phyloP scores from a whole-genome alignment of 2,797 vertebrate genomes.

The Chromis chromis region DNA sequence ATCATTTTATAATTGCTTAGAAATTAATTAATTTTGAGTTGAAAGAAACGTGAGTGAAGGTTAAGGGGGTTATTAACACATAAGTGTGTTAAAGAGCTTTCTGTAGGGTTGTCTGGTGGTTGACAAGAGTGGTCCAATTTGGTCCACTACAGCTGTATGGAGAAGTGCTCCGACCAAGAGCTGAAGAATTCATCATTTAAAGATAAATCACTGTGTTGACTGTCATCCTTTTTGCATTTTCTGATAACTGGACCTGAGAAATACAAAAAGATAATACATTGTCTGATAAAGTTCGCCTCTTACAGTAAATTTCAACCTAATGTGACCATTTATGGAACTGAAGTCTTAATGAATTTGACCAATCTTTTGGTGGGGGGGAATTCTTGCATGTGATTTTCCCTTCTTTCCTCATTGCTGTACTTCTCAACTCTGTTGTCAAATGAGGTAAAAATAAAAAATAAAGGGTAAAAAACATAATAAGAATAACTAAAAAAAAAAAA shows the following conservation, averaged over 20 bases:
- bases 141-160: slow-evolving; percentile 1
- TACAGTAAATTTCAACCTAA: slow-evolving; percentile 4
- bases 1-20: slow-evolving; percentile 8
- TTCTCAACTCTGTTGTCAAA: slow-evolving; percentile 18
- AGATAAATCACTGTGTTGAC: slow-evolving; percentile 2
- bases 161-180: slow-evolving; percentile 24
- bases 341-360: neutral
- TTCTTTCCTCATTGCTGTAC: neutral
- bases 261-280: slow-evolving; percentile 60
- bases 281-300: slow-evolving; percentile 35
- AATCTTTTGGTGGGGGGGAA: neutral
- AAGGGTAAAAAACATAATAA: neutral
- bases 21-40: neutral
- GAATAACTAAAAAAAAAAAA: neutral
- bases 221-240: slow-evolving; percentile 39
- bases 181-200: slow-evolving; percentile 30
- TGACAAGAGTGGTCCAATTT: neutral
- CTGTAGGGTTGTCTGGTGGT: neutral
- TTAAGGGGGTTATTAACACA: slow-evolving; percentile 1
- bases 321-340: neutral
- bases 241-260: slow-evolving; percentile 66
- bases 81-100: slow-evolving; percentile 12
- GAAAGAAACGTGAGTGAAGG: neutral
- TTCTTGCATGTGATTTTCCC: neutral
- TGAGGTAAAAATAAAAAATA: too few species aligned